Base-by-base conservation (phyloP, 2,797 vertebrate genomes). In the Melanogrammus aeglefinus region DNA sequence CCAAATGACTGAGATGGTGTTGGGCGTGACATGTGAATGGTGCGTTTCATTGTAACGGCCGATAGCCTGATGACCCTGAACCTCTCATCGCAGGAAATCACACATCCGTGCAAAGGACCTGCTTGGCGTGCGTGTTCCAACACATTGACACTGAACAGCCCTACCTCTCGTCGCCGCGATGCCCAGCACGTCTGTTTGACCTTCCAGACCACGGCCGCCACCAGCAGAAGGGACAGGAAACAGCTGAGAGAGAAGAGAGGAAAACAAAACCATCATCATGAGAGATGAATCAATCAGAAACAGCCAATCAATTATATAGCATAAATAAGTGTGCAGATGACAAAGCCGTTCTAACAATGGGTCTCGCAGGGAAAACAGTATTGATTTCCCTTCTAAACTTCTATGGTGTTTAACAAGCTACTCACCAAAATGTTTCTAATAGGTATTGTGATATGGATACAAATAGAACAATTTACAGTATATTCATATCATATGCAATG, bases 181-280 rank as follows among this genome's bases (percentile, higher is more conserved):
- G 97, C 98, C 98, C 98, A 99, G 84, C 98, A 99, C 33, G 97
- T 99, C 92, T 99, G 98, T 85, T 99, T 99, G 92, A 99, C 97
- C 94, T 99, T 99, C 98, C 98, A 99, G 80, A 99, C 97, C 80
- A 99, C 97, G 21, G 98, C 98, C 14, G 98, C 98, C 90, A 99
- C 97, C 94, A 99, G 92, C 80, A 99, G 93, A 6, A 99, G 93
- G 4, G 98, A 99, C 75, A 99, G 93, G 91, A 99, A 99, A 90
- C 98, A 99, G 93, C 97, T 99, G 38, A 39, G 93, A 33, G 31
- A 33, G 4, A 81, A 84, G 1, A 77, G 13, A 3, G 79, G 83
- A 78, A 73, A 39, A 74, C 44, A 4, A 57, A 21, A 21, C 51
- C 4, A n/a, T n/a, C 16, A 57, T 21, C 16, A 57, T 4, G 35